Conservation (phyloP, 1,140 invertebrate species). For the Brachionus paranguensis region DNA sequence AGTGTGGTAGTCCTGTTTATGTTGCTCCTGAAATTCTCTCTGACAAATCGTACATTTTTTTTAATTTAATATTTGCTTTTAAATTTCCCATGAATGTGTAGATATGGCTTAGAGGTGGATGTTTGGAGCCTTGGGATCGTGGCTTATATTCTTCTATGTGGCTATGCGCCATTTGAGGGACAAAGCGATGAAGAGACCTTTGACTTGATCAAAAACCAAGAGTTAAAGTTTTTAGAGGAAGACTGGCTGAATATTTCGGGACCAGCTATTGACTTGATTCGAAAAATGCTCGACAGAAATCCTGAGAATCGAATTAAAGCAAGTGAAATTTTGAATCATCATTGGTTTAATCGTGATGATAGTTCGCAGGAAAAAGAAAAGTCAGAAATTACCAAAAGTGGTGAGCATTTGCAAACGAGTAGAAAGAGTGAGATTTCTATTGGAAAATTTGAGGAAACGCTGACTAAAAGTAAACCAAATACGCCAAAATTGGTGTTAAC, state of each 20-base stretch:
- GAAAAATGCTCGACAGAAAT: slow-evolving; percentile 35
- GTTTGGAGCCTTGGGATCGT: slow-evolving; percentile 44
- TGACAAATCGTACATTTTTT: slow-evolving; percentile 39
- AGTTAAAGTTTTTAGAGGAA: not conserved
- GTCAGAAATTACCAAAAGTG: not conserved
- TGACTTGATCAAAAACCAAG: not conserved
- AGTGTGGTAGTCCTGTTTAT: slow-evolving; percentile 39
- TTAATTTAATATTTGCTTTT: slow-evolving; percentile 41
- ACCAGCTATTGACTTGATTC: not conserved
- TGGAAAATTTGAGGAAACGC: not conserved
- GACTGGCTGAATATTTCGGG: not conserved
- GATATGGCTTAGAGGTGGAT: slow-evolving; percentile 44
- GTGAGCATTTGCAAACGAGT: not conserved
- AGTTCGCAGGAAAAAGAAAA: not conserved
- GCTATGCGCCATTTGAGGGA: slow-evolving; percentile 43
- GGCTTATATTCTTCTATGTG: slow-evolving; percentile 43
- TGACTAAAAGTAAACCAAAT: not conserved
- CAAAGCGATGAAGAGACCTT: slow-evolving; percentile 34
- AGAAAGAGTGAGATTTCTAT: not conserved
- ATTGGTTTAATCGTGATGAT: not conserved
- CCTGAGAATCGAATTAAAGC: slow-evolving; percentile 7
- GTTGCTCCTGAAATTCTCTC: not conserved
- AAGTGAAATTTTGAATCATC: slow-evolving; percentile 14
- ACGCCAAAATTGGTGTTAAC: not conserved
- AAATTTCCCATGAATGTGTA: slow-evolving; percentile 12